Conservation (phyloP, 2,888 invertebrate species). For the Fabriciana adippe region DNA sequence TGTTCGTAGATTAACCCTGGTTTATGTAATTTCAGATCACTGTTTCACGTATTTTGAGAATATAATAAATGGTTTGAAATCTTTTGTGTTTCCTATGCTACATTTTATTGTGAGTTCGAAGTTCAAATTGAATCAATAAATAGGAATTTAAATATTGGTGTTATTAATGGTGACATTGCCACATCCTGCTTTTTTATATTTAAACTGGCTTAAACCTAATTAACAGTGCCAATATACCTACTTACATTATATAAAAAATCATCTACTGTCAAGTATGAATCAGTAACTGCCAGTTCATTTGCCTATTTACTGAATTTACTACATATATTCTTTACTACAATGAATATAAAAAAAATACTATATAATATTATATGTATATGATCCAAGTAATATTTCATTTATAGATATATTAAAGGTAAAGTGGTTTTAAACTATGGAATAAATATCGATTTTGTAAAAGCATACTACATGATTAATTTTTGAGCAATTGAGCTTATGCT, state of each 20-base stretch:
- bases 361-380: too few relatives aligned
- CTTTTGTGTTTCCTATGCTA: conserved; percentile 80
- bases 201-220: background rate
- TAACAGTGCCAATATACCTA: background rate
- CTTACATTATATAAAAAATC: background rate
- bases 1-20: conserved; percentile 67
- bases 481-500: too few relatives aligned
- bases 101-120: conserved; percentile 82
- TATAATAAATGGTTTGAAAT: conserved; percentile 74
- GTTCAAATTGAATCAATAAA: conserved; percentile 83
- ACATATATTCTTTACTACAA: too few relatives aligned
- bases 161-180: conserved; percentile 61
- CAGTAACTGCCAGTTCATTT: too few relatives aligned
- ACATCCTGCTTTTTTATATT: conserved; percentile 15
- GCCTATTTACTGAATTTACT: too few relatives aligned
- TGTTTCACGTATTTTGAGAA: conserved; percentile 73
- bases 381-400: too few relatives aligned
- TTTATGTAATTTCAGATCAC: conserved; percentile 68
- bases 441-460: too few relatives aligned
- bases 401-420: too few relatives aligned
- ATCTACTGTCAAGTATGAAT: background rate
- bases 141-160: conserved; percentile 76
- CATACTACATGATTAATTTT: too few relatives aligned
- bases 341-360: too few relatives aligned
- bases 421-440: too few relatives aligned